Conservation (phyloP, 92 coral and sea anemone species). For the Porites cylindrica region DNA sequence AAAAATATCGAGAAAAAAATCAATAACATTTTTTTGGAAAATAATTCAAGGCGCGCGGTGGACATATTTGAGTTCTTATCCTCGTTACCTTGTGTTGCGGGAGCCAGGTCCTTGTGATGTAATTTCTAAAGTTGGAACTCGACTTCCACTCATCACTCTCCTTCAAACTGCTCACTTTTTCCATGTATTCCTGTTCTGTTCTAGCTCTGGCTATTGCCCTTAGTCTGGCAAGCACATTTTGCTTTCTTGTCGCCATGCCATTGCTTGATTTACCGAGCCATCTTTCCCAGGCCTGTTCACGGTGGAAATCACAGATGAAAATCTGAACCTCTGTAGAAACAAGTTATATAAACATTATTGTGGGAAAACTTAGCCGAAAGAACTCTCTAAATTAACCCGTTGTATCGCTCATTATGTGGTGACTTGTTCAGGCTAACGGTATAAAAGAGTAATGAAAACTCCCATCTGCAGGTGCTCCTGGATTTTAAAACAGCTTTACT, state of each 20-base stretch:
- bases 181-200: conserved; percentile 20
- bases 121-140: conserved; percentile 4
- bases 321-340: conserved; percentile 14
- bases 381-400: neutral
- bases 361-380: neutral
- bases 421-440: conserved; percentile 15
- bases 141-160: conserved; percentile 12
- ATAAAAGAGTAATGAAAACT: no score
- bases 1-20: neutral
- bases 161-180: neutral
- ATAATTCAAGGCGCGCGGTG: neutral
- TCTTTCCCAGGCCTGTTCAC: conserved; percentile 51
- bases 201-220: conserved; percentile 45
- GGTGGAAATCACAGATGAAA: conserved; percentile 44
- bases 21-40: neutral
- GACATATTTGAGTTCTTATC: neutral
- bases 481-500: no score
- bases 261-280: conserved; percentile 24
- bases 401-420: neutral
- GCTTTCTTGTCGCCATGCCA: conserved; percentile 15
- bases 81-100: conserved; percentile 41
- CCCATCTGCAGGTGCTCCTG: no score
- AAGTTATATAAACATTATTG: conserved; percentile 6
- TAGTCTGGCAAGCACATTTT: conserved; percentile 13
- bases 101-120: conserved; percentile 55